These are phyloP conservation scores for Thereva nobilitata DNA, from an alignment of 2,888 invertebrate genomes.

Conservation along the genomic window DNA sequence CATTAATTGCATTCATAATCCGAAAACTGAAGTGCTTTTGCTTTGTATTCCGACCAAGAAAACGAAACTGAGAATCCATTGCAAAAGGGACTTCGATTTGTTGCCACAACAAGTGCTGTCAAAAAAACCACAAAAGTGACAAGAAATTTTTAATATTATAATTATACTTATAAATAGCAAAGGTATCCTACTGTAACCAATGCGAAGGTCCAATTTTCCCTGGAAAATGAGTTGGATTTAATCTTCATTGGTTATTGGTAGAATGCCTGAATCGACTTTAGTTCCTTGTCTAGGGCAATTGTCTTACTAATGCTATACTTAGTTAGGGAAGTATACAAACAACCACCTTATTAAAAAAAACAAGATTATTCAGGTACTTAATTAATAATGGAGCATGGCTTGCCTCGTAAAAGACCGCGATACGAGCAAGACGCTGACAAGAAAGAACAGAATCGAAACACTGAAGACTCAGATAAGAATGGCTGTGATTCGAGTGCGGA, in stretches of 20 bases:
- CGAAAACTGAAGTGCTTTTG: constrained; percentile 36
- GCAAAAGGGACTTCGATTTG: constrained; percentile 36
- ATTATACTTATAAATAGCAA: constrained; percentile 7
- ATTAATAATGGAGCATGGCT: background rate
- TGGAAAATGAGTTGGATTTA: constrained; percentile 56
- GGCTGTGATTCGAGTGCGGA: too few species aligned
- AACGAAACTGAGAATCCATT: constrained; percentile 37
- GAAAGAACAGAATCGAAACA: too few species aligned
- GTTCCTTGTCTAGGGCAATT: constrained; percentile 25
- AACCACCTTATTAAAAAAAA: constrained; percentile 6
- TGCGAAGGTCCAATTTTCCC: constrained; percentile 58
- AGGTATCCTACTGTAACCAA: constrained; percentile 57
- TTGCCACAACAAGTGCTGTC: background rate
- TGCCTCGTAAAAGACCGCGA: background rate
- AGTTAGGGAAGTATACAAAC: constrained; percentile 4
- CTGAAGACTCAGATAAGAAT: too few species aligned
- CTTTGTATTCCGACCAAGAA: constrained; percentile 36
- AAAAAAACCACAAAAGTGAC: constrained; percentile 1
- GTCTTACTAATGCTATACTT: constrained; percentile 11
- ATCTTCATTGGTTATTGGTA: constrained; percentile 59
- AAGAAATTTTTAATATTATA: background rate
- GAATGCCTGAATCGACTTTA: constrained; percentile 49
- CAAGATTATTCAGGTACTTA: background rate
- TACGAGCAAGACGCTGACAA: too few species aligned
- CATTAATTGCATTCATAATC: too few species aligned